Evolutionary conservation across 2,888 invertebrate species (phyloP).

Genomic region (Ligdia adustata): DNA sequence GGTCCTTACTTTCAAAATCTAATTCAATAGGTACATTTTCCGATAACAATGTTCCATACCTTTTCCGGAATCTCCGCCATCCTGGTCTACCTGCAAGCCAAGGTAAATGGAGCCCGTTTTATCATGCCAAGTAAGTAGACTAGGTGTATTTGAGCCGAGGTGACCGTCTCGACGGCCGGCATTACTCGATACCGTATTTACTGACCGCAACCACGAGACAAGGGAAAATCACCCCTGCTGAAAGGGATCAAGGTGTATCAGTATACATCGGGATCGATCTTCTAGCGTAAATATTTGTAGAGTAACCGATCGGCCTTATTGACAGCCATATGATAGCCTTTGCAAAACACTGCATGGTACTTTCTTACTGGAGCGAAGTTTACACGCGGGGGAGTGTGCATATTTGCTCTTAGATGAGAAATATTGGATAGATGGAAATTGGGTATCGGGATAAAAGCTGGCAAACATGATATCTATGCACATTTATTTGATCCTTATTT

Average conservation of each 20-base stretch:
- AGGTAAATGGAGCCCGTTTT: slow-evolving; percentile 21
- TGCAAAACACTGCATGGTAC: slow-evolving; percentile 58
- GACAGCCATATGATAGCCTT: slow-evolving; percentile 65
- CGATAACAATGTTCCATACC: slow-evolving; percentile 5
- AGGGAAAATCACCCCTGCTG: slow-evolving; percentile 30
- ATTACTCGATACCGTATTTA: slow-evolving; percentile 59
- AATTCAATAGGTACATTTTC: slow-evolving; percentile 2
- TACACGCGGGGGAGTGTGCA: slow-evolving; percentile 22
- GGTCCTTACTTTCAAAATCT: neutral
- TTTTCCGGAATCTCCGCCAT: slow-evolving; percentile 8
- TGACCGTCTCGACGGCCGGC: slow-evolving; percentile 34
- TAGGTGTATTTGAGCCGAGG: slow-evolving; percentile 34
- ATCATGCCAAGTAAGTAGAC: slow-evolving; percentile 34
- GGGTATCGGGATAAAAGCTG: slow-evolving; percentile 11
- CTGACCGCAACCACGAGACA: slow-evolving; percentile 59
- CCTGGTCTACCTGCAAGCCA: slow-evolving; percentile 12
- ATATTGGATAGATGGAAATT: slow-evolving; percentile 18
- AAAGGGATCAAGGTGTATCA: slow-evolving; percentile 24
- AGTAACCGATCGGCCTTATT: slow-evolving; percentile 69
- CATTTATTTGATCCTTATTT: no score
- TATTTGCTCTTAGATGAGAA: slow-evolving; percentile 19
- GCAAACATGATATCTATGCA: no score
- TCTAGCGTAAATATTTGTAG: slow-evolving; percentile 69
- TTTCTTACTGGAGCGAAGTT: slow-evolving; percentile 38
- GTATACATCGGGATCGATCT: slow-evolving; percentile 44